Base-by-base conservation (phyloP, 2,888 invertebrate genomes). In the Julus scanicus region DNA sequence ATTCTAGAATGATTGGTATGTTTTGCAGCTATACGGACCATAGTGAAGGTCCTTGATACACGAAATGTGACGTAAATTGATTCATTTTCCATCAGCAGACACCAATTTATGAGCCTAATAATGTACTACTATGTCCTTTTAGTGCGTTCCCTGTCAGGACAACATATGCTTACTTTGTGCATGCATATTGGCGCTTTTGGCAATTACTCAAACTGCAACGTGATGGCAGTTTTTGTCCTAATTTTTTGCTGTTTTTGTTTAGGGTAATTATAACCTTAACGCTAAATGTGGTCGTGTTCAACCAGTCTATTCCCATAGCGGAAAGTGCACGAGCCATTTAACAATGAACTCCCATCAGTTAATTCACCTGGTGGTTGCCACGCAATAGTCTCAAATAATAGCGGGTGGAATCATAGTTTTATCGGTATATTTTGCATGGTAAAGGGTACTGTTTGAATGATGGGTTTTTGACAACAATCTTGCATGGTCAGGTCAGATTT, bases 321-420 rank as follows among this genome's bases (percentile, higher is more conserved):
- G 17, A n/a, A 63, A 63, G n/a, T 63, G 63, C n/a, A 63, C n/a
- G n/a, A 63, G n/a, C 63, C n/a, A 63, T 63, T 53, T 53, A 63
- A 63, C 63, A 63, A 63, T 63, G 63, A 63, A 63, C 63, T 63
- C 13, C 63, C 53, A 63, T 63, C 63, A 63, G 63, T 63, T 63
- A 63, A 63, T 63, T 63, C 17, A 63, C 63, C 63, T 63, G 63
- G n/a, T 6, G 63, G 13, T 63, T 63, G 63, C 17, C 63, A 63
- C 63, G 63, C 63, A 63, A 63, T 63, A 63, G 6, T 57, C 20
- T 17, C 20, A n/a, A n/a, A 63, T n/a, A n/a, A 29, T 13, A 53
- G 6, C 53, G 53, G 29, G 53, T 53, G 53, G 53, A 53, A 53
- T 9, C 53, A 17, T 53, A 13, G n/a, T 63, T 15, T 63, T 44